Evolutionary conservation across 2,797 vertebrate species (phyloP), one percentile per base, ranked within the genome.

Genomic region (Coregonus sp.): DNA sequence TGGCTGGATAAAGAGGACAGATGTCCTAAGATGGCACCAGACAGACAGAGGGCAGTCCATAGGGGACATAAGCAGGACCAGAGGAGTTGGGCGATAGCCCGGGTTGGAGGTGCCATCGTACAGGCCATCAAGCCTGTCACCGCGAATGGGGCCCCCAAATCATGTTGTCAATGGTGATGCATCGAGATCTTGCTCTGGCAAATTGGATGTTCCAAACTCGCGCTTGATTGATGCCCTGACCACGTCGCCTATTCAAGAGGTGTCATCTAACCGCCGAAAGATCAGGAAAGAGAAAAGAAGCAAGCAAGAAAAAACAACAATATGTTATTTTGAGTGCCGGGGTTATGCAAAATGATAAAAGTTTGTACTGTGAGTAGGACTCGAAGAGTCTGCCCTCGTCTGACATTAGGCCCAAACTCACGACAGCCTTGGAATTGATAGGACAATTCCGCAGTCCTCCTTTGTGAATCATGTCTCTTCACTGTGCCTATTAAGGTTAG

Each of bases 161-260:
- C 91, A 92, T 87, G 86, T 90, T 92, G 91, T 93, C 91, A 92
- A 88, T 91, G 91, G 89, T 93, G 91, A 94, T 93, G 83, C 86
- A 92, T 92, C 25, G 83, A 90, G 84, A 90, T 89, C 85, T 85
- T 78, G 78, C 85, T 54, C 76, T 79, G 84, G 88, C 84, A 91
- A 92, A 93, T 92, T 92, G 87, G 86, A 92, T 87, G 76, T 86
- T 90, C 84, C 82, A 86, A 92, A 90, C 86, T 86, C 56, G 74
- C 37, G 25, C 65, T 83, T 93, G 92, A 94, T 89, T 89, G 90
- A 94, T 92, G 90, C 50, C 50, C 80, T 77, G 81, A 80, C 78
- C 78, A 72, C 86, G 61, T 65, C 72, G 85, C 70, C 78, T 52
- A 15, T 29, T 80, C 74, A 74, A 80, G 72, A 84, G 80, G 73